Conservation (phyloP, 2,113 vertebrate species). For the Setophaga coronata region DNA sequence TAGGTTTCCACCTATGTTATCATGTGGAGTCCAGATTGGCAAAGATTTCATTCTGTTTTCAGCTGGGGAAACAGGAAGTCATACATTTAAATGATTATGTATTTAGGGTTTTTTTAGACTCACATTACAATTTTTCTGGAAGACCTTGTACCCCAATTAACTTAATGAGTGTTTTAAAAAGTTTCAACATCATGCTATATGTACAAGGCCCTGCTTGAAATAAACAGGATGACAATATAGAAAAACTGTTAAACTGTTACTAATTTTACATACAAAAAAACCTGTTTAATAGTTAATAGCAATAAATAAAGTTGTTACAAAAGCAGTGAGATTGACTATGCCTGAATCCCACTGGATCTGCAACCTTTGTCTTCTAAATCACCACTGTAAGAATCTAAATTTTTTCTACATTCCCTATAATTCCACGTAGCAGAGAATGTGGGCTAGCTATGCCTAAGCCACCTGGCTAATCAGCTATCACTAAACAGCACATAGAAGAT, state of each 20-base stretch:
- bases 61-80: background rate
- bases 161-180: background rate
- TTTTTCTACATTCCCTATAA: background rate
- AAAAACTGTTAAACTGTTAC: too few relatives aligned
- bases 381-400: background rate
- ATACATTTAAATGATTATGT: background rate
- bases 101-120: background rate
- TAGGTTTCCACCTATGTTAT: background rate
- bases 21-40: background rate
- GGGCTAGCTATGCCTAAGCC: background rate
- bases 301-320: background rate
- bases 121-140: background rate
- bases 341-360: background rate
- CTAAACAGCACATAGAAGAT: background rate
- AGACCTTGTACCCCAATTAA: background rate
- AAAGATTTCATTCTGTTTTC: background rate
- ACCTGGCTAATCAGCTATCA: too few relatives aligned
- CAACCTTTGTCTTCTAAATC: background rate
- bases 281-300: background rate
- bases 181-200: background rate
- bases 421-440: background rate
- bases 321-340: background rate
- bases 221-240: too few relatives aligned
- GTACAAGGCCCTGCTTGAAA: background rate
- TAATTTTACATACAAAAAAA: too few relatives aligned